These are phyloP conservation scores for Hypocryptadius cinnamomeus DNA, from an alignment of 2,113 vertebrate genomes.

Conservation along the genomic window DNA sequence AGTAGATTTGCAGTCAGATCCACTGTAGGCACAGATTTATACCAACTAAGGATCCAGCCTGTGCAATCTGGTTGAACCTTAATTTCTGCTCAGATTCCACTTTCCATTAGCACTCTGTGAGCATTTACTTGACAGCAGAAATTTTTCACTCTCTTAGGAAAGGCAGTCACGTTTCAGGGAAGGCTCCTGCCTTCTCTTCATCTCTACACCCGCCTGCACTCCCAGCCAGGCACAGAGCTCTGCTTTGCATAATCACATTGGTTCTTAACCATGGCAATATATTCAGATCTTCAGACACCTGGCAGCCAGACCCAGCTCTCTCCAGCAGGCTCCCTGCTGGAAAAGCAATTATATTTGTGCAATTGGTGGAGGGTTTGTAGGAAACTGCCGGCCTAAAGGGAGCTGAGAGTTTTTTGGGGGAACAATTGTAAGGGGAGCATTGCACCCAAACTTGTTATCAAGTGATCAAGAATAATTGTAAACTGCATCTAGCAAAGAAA, in stretches of 20 bases:
- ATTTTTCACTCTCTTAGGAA: slow-evolving; percentile 5
- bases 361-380: background rate
- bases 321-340: background rate
- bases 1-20: background rate
- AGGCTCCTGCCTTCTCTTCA: background rate
- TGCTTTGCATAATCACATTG: slow-evolving; percentile 44
- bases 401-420: rapidly evolving
- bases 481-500: background rate
- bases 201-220: background rate
- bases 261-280: slow-evolving; percentile 20
- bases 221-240: background rate
- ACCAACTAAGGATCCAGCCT: background rate
- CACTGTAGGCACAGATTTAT: background rate
- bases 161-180: slow-evolving; percentile 7
- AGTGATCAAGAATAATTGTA: background rate
- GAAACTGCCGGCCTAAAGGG: rapidly evolving
- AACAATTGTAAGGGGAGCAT: background rate
- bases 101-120: slow-evolving; percentile 5
- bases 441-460: background rate
- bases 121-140: slow-evolving; percentile 37
- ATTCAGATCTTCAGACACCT: slow-evolving; percentile 39
- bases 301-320: slow-evolving; percentile 1
- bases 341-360: background rate
- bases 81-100: slow-evolving; percentile 3
- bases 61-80: background rate